Conservation (phyloP, 2,113 vertebrate genomes). For the Odocoileus virginianus region DNA sequence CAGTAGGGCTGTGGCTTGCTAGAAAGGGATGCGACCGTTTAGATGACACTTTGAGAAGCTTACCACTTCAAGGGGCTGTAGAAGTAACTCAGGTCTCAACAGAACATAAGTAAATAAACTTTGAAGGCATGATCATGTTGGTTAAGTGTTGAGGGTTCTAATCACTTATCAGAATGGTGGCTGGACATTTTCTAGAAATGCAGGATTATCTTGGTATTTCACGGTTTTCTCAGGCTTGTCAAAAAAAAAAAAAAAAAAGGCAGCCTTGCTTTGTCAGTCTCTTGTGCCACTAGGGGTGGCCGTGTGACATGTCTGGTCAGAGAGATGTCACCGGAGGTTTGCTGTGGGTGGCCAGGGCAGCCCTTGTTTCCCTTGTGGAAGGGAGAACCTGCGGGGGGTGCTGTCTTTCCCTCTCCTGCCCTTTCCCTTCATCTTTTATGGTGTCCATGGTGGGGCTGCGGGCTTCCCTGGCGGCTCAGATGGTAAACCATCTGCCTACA, state of each 20-base stretch:
- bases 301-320: neutral
- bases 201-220: neutral
- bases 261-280: neutral
- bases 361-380: neutral
- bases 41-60: neutral
- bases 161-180: accelerated
- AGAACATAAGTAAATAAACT: neutral
- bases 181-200: neutral
- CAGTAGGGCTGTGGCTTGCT: neutral
- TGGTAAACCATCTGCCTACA: neutral
- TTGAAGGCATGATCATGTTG: neutral
- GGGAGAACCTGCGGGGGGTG: accelerated
- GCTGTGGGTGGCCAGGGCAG: neutral
- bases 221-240: neutral
- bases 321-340: neutral
- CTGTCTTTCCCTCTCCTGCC: neutral
- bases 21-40: neutral
- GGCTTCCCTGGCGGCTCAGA: neutral
- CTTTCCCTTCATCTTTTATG: neutral
- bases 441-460: no score
- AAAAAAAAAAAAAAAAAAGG: neutral
- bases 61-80: neutral
- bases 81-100: neutral
- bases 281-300: neutral
- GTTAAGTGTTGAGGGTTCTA: neutral